phyloP scores from a whole-genome alignment of 2,888 invertebrate species.

The Folsomia candida region DNA sequence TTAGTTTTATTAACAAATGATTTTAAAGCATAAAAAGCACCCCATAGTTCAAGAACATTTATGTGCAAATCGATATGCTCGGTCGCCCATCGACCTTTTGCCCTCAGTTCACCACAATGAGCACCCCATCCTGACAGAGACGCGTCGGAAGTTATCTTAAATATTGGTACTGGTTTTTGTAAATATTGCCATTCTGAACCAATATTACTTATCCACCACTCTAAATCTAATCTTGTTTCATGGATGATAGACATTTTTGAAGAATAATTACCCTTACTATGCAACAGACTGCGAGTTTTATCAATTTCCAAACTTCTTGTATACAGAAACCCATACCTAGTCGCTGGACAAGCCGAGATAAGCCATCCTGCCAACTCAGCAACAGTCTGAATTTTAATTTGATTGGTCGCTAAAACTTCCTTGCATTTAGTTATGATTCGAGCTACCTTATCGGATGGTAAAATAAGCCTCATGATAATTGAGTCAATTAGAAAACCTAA shows the following conservation, averaged over 20 bases:
- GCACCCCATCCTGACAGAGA: slow-evolving; percentile 13
- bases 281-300: slow-evolving; percentile 8
- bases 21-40: neutral
- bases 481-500: slow-evolving; percentile 17
- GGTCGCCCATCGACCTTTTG: neutral
- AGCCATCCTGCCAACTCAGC: slow-evolving; percentile 13
- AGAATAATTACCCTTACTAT: neutral
- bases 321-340: slow-evolving; percentile 22
- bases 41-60: slow-evolving; percentile 14
- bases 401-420: neutral
- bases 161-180: neutral
- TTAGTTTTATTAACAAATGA: neutral
- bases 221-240: neutral
- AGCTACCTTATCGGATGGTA: neutral
- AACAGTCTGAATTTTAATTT: neutral
- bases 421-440: neutral
- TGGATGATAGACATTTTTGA: neutral
- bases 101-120: neutral
- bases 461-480: neutral
- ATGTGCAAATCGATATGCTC: neutral
- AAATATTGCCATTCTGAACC: neutral
- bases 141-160: neutral
- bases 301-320: slow-evolving; percentile 22
- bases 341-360: slow-evolving; percentile 20
- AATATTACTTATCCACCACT: slow-evolving; percentile 9